Evolutionary conservation across 2,888 invertebrate species (phyloP).

Genomic region (Lycaena phlaeas): DNA sequence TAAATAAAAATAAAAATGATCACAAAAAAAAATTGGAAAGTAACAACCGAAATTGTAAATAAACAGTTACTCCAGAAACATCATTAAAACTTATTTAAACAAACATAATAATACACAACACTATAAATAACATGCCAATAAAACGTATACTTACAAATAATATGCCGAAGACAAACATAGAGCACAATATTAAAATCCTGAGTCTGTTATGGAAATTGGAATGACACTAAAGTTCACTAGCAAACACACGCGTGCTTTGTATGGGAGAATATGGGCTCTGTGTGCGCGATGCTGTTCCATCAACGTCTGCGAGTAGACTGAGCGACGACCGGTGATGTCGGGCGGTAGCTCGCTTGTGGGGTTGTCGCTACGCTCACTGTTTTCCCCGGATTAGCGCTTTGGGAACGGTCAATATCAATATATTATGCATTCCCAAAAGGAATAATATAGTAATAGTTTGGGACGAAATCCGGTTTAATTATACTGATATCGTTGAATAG

Average conservation of each 20-base stretch:
- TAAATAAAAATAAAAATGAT: too few species aligned
- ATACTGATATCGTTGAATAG: too few species aligned
- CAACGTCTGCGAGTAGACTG: slow-evolving; percentile 49
- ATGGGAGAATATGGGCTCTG: slow-evolving; percentile 14
- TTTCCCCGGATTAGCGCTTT: slow-evolving; percentile 9
- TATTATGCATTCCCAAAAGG: background rate
- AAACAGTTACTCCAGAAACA: too few species aligned
- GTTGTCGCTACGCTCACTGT: slow-evolving; percentile 34
- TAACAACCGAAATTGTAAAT: too few species aligned
- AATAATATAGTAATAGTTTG: background rate
- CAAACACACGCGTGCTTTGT: slow-evolving; percentile 52
- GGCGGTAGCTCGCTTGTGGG: slow-evolving; percentile 33
- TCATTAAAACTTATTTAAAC: too few species aligned
- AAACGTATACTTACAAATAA: slow-evolving; percentile 1
- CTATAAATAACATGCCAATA: too few species aligned
- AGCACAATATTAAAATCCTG: background rate
- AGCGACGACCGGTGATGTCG: slow-evolving; percentile 32
- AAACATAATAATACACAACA: too few species aligned
- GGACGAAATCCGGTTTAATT: too few species aligned
- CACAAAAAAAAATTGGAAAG: too few species aligned
- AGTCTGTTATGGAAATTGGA: background rate
- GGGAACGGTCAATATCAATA: background rate
- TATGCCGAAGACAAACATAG: background rate
- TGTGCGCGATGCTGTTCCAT: slow-evolving; percentile 30
- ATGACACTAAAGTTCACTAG: slow-evolving; percentile 30